These are phyloP conservation scores for Hemicrepidius hirtus DNA, from an alignment of 2,888 invertebrate species.

Conservation along the genomic window DNA sequence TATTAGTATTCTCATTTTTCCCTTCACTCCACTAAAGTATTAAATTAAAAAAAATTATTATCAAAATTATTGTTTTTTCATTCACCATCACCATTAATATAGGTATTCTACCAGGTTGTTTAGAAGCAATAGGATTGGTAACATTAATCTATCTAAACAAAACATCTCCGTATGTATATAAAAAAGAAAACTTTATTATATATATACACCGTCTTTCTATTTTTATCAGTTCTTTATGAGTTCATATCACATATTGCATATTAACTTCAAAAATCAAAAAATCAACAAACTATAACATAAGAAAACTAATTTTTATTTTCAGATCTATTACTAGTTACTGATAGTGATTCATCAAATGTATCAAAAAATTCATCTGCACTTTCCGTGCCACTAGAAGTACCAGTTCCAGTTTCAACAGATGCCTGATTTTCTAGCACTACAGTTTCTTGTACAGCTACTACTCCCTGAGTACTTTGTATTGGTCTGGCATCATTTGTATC, in stretches of 20 bases:
- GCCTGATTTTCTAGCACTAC: neutral
- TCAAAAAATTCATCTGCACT: constrained; percentile 59
- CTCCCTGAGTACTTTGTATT: neutral
- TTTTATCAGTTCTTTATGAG: constrained; percentile 12
- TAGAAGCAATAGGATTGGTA: neutral
- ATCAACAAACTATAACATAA: constrained; percentile 9
- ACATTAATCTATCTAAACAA: neutral
- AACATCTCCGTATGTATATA: neutral
- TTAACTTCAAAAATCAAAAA: neutral
- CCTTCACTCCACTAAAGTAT: too few species aligned
- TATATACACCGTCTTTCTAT: constrained; percentile 14
- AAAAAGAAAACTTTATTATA: neutral
- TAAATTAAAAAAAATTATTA: too few species aligned
- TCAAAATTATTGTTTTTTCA: too few species aligned
- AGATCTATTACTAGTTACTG: constrained; percentile 24
- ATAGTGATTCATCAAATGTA: constrained; percentile 51
- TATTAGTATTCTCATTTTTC: too few species aligned
- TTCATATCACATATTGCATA: constrained; percentile 21
- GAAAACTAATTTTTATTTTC: constrained; percentile 16
- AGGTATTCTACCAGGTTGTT: too few species aligned
- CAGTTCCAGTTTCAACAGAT: neutral
- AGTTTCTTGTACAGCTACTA: neutral
- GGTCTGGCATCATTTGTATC: constrained; percentile 19
- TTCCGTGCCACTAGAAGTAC: constrained; percentile 47
- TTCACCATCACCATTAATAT: too few species aligned